phyloP scores from a whole-genome alignment of 2,113 vertebrate species.

The Erythrolamprus reginae region DNA sequence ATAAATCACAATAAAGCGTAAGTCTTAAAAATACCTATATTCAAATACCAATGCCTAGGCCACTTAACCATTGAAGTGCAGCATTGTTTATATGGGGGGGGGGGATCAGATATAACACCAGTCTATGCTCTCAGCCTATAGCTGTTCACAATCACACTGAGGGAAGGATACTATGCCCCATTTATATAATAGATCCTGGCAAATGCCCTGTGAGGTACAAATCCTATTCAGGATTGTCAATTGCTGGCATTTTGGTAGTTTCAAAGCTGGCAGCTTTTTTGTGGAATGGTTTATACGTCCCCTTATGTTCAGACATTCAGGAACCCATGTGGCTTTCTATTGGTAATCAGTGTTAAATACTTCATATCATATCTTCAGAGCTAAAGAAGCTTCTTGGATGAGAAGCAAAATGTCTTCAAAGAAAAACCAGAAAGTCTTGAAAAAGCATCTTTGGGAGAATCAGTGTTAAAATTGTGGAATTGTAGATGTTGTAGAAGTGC shows the following conservation, averaged over 20 bases:
- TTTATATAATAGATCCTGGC: background rate
- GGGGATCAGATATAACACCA: background rate
- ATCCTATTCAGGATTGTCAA: background rate
- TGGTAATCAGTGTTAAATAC: background rate
- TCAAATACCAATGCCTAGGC: background rate
- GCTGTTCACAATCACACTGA: background rate
- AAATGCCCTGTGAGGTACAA: background rate
- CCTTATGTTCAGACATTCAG: background rate
- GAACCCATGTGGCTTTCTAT: background rate
- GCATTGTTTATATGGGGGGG: background rate
- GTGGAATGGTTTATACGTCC: background rate
- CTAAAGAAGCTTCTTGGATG: too few relatives aligned
- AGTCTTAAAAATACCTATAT: background rate
- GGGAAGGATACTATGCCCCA: background rate
- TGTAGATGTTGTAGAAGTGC: background rate
- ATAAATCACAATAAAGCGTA: background rate
- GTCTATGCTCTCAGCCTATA: background rate
- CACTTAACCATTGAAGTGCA: background rate
- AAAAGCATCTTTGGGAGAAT: background rate
- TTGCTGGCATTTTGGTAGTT: background rate
- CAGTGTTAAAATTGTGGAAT: background rate
- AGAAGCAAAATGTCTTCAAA: too few relatives aligned
- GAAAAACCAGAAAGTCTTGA: too few relatives aligned
- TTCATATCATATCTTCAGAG: too few relatives aligned
- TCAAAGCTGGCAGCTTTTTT: background rate